Evolutionary conservation across 2,797 vertebrate species (phyloP), one percentile per base, ranked within the genome.

Genomic region (Bradypodion pumilum): DNA sequence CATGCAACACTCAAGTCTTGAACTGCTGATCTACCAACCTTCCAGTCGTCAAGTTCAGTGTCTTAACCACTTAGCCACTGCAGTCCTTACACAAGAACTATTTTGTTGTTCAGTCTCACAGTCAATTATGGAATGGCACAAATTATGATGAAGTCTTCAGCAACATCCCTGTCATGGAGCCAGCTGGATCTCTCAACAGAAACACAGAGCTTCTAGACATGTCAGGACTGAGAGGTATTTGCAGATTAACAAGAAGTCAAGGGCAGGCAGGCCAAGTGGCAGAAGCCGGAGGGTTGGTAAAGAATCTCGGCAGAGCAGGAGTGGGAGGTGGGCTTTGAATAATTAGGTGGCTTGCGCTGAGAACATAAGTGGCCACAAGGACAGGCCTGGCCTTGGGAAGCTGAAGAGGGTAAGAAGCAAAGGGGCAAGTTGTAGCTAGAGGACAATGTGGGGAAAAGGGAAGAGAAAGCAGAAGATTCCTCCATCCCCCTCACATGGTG

Each of bases 401-500:
- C 72, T 69, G 37, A 59, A 21, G 35, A 65, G 37, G 40, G 65
- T 25, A 70, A 27, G 62, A 72, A 70, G 72, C 19, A 76, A 49
- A 62, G 80, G 74, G 37, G 63, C 37, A 59, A 60, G 60, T 32
- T n/a, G 23, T 44, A 83, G 21, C 74, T 46, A 16, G 32, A 56
- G 40, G 49, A 68, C 16, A 69, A 27, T n/a, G 44, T 32, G 21
- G 44, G n/a, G 66, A 16, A 81, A 56, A 19, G 29, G 27, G 35
- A n/a, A 27, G 15, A 63, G 56, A 77, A 60, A 81, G 32, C 73
- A 81, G 32, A 77, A 77, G 27, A 44, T 59, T 25, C 35, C 74
- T 62, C 52, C 56, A 42, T 74, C 65, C 70, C 37, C 73, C 66
- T 65, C 44, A 40, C 63, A 49, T 59, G 70, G 32, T 85, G 80